phyloP scores from a whole-genome alignment of 2,797 vertebrate species.

The Chaenodraco wilsoni region DNA sequence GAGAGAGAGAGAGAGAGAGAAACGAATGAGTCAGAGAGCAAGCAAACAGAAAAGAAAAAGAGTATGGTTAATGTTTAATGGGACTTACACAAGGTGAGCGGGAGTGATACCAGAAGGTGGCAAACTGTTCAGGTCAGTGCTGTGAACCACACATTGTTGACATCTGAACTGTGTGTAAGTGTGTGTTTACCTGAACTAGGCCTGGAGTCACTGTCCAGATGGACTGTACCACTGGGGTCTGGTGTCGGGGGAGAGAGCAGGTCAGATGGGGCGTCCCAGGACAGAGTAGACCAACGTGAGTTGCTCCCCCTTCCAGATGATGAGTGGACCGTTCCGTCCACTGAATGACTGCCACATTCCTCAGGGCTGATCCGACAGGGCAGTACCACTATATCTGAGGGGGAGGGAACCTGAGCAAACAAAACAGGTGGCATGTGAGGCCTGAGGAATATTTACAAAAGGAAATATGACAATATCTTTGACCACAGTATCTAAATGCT shows the following conservation, averaged over 20 bases:
- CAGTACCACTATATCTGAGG: conserved; percentile 58
- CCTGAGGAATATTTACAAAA: background rate
- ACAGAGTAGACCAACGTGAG: conserved; percentile 85
- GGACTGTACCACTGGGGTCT: conserved; percentile 68
- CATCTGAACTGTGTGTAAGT: background rate
- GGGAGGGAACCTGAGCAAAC: conserved; percentile 70
- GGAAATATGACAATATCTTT: background rate
- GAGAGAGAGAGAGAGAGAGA: conserved; percentile 5
- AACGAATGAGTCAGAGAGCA: conserved; percentile 56
- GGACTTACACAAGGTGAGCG: conserved; percentile 49
- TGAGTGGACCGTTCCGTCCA: conserved; percentile 55
- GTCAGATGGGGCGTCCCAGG: conserved; percentile 85
- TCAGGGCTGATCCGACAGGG: conserved; percentile 69
- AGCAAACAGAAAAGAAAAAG: conserved; percentile 67
- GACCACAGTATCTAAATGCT: background rate
- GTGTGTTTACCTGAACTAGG: conserved; percentile 87
- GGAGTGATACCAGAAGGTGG: conserved; percentile 35
- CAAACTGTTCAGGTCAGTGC: conserved; percentile 29
- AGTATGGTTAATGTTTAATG: conserved; percentile 77
- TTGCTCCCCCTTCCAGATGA: conserved; percentile 63
- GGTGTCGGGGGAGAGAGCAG: conserved; percentile 83
- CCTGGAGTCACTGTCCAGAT: conserved; percentile 85
- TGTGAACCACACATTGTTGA: conserved; percentile 18
- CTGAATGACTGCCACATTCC: conserved; percentile 58
- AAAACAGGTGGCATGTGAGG: conserved; percentile 1